Evolutionary conservation across 2,888 invertebrate genomes (phyloP), one percentile per base, ranked within the genome.

Genomic region (Polyommatus iphigenia): DNA sequence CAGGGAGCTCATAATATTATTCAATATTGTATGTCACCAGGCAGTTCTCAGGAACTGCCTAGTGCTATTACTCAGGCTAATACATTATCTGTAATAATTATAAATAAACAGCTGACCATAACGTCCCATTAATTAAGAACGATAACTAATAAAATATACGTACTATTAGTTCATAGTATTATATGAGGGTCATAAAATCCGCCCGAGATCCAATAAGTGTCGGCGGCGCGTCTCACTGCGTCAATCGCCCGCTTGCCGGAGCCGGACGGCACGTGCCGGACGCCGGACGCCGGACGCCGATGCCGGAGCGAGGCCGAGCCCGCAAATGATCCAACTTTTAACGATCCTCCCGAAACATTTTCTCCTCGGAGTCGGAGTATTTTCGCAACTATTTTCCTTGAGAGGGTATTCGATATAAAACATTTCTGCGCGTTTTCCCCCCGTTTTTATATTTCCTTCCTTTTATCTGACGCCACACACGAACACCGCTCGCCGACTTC

Each of bases 381-480:
- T 67, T 67, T 32, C 67, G 29, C 67, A 67, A 29, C 67, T 32
- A 67, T 67, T 67, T 67, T 67, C 67, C 67, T 67, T 67, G 13
- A 32, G 67, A 67, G 67, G 67, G 67, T 32, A 67, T 67, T 29
- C 15, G 67, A 67, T 67, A 67, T 67, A 67, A 67, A 67, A 67
- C 67, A 67, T 67, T 67, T 67, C 29, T 32, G 67, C 67, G 29
- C 67, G 15, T 67, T 67, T 67, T 32, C 67, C 67, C 29, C 29
- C 67, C 29, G 67, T 67, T 67, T 67, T 67, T 67, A 67, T 67
- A 67, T 32, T 67, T 67, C 67, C 67, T 67, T 67, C 29, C 67
- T 67, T 32, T 67, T 67, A 29, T 67, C 67, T 67, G 29, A 67
- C 67, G 67, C 67, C 29, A 67, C 29, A 13, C 29, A 29, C 67